These are phyloP conservation scores for Phengaris arion DNA, from an alignment of 2,888 invertebrate genomes.

Conservation along the genomic window DNA sequence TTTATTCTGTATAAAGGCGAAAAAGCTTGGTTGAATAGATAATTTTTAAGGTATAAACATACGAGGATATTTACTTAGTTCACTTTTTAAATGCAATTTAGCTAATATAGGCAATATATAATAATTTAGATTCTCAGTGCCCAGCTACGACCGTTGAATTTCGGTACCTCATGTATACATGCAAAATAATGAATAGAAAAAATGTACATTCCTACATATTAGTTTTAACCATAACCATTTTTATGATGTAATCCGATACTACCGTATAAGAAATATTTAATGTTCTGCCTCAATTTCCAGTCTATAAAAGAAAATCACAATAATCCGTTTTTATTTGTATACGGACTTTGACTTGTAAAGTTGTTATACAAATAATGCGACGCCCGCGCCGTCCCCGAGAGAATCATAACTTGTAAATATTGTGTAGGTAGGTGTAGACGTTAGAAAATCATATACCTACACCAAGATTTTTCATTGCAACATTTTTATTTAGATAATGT, in stretches of 20 bases:
- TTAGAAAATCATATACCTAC: no score
- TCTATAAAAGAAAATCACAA: slow-evolving; percentile 22
- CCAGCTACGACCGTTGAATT: no score
- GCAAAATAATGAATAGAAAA: no score
- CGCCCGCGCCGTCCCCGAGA: not conserved
- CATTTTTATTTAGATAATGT: not conserved
- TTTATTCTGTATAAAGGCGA: not conserved
- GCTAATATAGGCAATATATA: no score
- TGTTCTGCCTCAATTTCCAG: not conserved
- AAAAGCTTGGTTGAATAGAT: not conserved
- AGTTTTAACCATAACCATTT: not conserved
- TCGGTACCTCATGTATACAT: no score
- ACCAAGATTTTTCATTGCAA: not conserved
- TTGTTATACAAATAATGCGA: slow-evolving; percentile 17
- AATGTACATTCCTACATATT: not conserved
- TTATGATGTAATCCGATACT: not conserved
- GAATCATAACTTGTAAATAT: slow-evolving; percentile 24
- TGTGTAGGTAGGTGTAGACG: slow-evolving; percentile 12
- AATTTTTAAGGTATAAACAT: not conserved
- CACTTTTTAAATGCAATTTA: no score
- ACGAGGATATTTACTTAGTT: no score
- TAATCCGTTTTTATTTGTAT: slow-evolving; percentile 19
- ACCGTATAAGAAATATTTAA: not conserved
- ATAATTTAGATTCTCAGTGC: no score
- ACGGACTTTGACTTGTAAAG: slow-evolving; percentile 10